Evolutionary conservation across 2,888 invertebrate genomes (phyloP).

Genomic region (Phaedon cochleariae): DNA sequence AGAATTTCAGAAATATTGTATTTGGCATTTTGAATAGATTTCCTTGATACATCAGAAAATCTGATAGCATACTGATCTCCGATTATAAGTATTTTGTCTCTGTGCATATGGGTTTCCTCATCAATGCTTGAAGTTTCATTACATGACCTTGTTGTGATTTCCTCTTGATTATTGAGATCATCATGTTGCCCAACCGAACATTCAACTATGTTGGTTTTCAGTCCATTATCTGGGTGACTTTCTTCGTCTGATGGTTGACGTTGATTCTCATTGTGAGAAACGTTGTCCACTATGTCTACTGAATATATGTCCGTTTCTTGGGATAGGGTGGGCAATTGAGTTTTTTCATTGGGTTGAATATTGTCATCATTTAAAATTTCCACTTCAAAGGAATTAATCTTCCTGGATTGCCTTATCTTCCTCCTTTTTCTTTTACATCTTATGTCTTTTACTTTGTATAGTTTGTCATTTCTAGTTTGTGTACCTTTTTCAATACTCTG

Average conservation of each 20-base stretch:
- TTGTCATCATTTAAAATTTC: too few relatives aligned
- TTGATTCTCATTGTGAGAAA: slow-evolving; percentile 2
- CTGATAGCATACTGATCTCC: slow-evolving; percentile 3
- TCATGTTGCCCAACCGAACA: background rate
- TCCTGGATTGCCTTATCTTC: too few relatives aligned
- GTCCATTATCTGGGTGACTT: background rate
- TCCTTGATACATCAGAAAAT: background rate
- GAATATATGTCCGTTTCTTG: background rate
- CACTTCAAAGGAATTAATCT: too few relatives aligned
- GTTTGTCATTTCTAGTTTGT: background rate
- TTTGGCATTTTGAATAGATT: background rate
- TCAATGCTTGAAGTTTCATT: background rate
- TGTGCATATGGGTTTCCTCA: background rate
- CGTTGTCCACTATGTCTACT: background rate
- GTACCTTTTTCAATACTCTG: background rate
- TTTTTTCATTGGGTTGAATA: too few relatives aligned
- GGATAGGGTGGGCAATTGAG: background rate
- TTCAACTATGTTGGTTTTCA: slow-evolving; percentile 1
- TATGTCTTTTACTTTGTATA: background rate
- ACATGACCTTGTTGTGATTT: slow-evolving; percentile 2
- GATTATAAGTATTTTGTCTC: slow-evolving; percentile 7
- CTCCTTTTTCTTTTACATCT: too few relatives aligned
- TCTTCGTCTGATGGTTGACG: background rate
- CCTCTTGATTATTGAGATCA: background rate
- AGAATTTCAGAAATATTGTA: slow-evolving; percentile 5